Evolutionary conservation across 2,888 invertebrate species (phyloP).

Genomic region (Epistrophella euchroma): DNA sequence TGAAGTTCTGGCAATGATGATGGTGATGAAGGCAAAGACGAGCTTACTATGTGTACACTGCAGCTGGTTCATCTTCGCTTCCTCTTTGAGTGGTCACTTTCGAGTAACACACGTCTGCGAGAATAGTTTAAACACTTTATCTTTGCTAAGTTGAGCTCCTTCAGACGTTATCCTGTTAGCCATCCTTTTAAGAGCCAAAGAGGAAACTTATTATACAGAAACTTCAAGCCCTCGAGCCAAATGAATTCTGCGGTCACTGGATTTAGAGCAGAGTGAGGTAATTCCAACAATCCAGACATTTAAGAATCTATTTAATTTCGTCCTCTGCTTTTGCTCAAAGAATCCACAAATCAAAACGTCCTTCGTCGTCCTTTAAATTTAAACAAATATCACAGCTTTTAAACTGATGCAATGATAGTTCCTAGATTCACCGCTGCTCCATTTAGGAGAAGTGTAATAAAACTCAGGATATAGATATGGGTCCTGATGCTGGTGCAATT

Average conservation of each 20-base stretch:
- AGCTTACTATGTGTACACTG: not conserved
- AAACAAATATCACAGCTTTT: conserved; percentile 46
- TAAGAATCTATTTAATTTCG: conserved; percentile 34
- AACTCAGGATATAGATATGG: conserved; percentile 37
- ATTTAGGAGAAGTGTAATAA: not conserved
- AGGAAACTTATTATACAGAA: conserved; percentile 26
- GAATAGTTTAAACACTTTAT: conserved; percentile 49
- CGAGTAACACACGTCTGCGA: conserved; percentile 29
- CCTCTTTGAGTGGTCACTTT: conserved; percentile 20
- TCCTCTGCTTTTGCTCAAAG: conserved; percentile 5
- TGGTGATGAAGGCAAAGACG: not conserved
- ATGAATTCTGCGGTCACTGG: conserved; percentile 48
- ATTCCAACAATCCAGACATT: conserved; percentile 47
- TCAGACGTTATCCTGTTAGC: conserved; percentile 21
- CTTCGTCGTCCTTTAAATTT: conserved; percentile 47
- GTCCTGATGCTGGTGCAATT: conserved; percentile 18
- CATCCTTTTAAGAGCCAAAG: conserved; percentile 8
- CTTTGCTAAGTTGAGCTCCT: conserved; percentile 18
- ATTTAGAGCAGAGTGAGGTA: conserved; percentile 8
- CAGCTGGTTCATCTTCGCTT: not conserved
- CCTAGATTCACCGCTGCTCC: not conserved
- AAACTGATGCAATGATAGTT: not conserved
- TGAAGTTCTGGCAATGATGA: conserved; percentile 41
- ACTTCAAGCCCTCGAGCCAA: conserved; percentile 53
- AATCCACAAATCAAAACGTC: conserved; percentile 43